Evolutionary conservation across 2,888 invertebrate species (phyloP).

Genomic region (Acanthosepion esculentum): DNA sequence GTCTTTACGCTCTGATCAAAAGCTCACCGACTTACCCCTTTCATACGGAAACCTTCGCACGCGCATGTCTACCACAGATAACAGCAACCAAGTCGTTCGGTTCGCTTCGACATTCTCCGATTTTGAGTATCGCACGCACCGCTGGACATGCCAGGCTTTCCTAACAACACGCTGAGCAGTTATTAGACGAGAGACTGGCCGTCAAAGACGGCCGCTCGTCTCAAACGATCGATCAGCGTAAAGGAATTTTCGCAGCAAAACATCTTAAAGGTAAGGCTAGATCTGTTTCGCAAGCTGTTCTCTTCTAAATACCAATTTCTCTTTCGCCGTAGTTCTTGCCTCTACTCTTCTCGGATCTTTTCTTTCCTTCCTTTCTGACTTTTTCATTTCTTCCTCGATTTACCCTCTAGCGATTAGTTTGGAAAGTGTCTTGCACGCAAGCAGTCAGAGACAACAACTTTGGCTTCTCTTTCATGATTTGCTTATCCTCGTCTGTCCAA

Average conservation of each 20-base stretch:
- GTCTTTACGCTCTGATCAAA: slow-evolving; percentile 4
- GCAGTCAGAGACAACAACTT: too few relatives aligned
- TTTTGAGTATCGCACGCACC: neutral
- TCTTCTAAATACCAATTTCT: too few relatives aligned
- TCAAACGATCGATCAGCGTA: neutral
- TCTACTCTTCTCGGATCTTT: too few relatives aligned
- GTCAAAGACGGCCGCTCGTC: neutral
- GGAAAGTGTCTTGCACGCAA: too few relatives aligned
- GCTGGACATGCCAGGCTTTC: neutral
- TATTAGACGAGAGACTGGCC: neutral
- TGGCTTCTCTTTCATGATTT: too few relatives aligned
- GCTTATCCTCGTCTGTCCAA: too few relatives aligned
- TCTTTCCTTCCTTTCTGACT: too few relatives aligned
- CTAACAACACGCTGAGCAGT: neutral
- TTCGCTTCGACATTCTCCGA: neutral
- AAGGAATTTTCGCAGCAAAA: neutral
- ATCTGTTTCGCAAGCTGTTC: neutral
- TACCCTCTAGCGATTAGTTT: too few relatives aligned
- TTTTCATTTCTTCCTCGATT: too few relatives aligned
- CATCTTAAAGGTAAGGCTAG: neutral
- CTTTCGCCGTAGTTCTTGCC: too few relatives aligned
- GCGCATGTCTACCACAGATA: neutral
- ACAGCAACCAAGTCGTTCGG: neutral
- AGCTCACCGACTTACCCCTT: neutral
- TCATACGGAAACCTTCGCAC: neutral